Base-by-base conservation (phyloP, 2,888 invertebrate species). In the Brassicogethes aeneus region DNA sequence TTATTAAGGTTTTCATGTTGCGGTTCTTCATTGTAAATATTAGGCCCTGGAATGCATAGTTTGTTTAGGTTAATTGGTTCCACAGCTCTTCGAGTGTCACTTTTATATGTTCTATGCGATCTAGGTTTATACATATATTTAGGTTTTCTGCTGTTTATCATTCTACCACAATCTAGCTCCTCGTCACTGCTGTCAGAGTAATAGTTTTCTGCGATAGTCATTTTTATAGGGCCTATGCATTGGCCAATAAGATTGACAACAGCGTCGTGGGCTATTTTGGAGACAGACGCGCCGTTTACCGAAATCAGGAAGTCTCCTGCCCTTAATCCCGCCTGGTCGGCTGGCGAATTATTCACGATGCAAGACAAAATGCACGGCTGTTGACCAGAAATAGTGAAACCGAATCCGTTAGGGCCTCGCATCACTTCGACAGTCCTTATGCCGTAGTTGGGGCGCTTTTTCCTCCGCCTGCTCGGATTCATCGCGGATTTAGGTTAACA, bases 361-460 rank as follows among this genome's bases (percentile, higher is more conserved):
- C 91, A 93, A 38, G 93, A 92, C 42, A 96, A 76, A 47, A 94
- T 88, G 64, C 95, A 96, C 0, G 96, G 95, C 61, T 92, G 85
- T 65, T 96, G 94, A 2, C 95, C 95, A 2, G 94, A 93, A 60
- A 96, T 94, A 15, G 95, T 96, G 64, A 96, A 96, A n/a, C 96
- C 95, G 64, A 92, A 96, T 5, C 95, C 95, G 57, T 86, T 87
- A 44, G 80, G 76, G 2, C 94, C 92, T 47, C 94, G 75, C 5
- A 80, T 76, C 32, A 95, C 82, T 58, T 94, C 89, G 40, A 94
- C 86, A 17, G 85, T 82, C 48, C 87, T 77, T 47, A 88, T 81
- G 29, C 86, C 82, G 61, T 81, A 82, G 57, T 80, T 80, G 14
- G 80, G 77, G 37, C 82, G 72, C 68, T 82, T 82, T 69, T 82